Evolutionary conservation across 1,140 invertebrate genomes (phyloP).

Genomic region (Drosophila virilis): DNA sequence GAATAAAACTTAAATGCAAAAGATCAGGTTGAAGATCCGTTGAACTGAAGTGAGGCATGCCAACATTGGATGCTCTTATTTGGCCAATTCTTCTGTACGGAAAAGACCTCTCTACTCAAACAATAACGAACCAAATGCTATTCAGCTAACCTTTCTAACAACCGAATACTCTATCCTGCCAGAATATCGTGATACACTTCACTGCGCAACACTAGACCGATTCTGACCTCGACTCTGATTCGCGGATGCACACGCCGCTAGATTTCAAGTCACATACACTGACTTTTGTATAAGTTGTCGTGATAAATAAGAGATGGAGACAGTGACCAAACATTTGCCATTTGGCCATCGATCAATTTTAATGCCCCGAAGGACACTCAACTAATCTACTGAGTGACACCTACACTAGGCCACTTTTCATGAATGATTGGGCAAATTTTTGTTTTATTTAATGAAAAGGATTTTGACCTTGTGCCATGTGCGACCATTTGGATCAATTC

Average conservation of each 20-base stretch:
- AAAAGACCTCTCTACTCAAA: no score
- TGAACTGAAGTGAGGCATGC: no score
- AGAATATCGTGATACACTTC: no score
- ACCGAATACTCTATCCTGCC: no score
- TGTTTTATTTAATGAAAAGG: slow-evolving; percentile 51
- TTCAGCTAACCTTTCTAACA: no score
- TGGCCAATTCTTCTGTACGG: no score
- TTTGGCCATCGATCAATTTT: slow-evolving; percentile 59
- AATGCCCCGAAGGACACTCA: slow-evolving; percentile 48
- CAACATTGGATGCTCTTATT: no score
- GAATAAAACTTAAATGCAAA: not conserved
- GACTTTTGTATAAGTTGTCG: not conserved
- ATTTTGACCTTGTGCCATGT: slow-evolving; percentile 54
- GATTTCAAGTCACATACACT: not conserved
- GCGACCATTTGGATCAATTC: slow-evolving; percentile 46
- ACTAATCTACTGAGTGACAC: slow-evolving; percentile 46
- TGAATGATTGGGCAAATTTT: slow-evolving; percentile 65
- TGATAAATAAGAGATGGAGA: not conserved
- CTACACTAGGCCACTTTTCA: slow-evolving; percentile 56
- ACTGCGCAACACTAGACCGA: no score
- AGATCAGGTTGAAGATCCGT: no score
- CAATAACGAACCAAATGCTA: no score
- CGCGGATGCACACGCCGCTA: no score
- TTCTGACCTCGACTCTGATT: no score
- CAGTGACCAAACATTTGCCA: slow-evolving; percentile 18